Conservation (phyloP, 1,140 invertebrate species). For the Drosophila teissieri region DNA sequence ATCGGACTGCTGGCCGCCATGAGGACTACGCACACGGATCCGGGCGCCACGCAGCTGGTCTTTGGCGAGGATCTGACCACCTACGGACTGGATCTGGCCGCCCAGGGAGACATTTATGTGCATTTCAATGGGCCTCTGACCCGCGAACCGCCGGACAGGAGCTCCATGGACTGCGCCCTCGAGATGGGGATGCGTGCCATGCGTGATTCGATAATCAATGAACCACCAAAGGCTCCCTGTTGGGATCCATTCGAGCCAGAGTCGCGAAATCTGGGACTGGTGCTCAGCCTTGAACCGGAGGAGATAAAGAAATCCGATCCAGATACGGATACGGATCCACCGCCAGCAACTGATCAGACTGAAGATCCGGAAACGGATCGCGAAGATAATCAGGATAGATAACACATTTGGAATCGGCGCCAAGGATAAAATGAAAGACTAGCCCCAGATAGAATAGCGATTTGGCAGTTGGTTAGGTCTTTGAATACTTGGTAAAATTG, state of each 20-base stretch:
- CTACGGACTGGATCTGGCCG: conserved; percentile 58
- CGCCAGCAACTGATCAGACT: not conserved
- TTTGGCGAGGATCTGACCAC: conserved; percentile 65
- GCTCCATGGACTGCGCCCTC: conserved; percentile 47
- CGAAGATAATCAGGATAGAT: not conserved
- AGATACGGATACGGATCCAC: not conserved
- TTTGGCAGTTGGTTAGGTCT: conserved; percentile 1
- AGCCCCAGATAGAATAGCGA: not conserved
- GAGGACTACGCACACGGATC: conserved; percentile 13
- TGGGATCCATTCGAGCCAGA: conserved; percentile 65
- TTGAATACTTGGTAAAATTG: conserved; percentile 10
- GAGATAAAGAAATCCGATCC: not conserved
- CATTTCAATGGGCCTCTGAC: conserved; percentile 71
- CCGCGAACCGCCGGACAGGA: conserved; percentile 44
- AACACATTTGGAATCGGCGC: not conserved
- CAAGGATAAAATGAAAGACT: not conserved
- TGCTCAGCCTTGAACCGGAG: not conserved
- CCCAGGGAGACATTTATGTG: conserved; percentile 67
- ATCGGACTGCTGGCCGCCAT: conserved; percentile 34
- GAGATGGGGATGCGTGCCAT: conserved; percentile 69
- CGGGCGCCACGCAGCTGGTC: conserved; percentile 30
- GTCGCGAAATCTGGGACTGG: conserved; percentile 48
- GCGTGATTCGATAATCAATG: conserved; percentile 54
- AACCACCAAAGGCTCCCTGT: conserved; percentile 32
- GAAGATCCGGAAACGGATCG: not conserved